Evolutionary conservation across 2,113 vertebrate genomes (phyloP), one percentile per base, ranked within the genome.

Genomic region (Notarius quadriscutis): DNA sequence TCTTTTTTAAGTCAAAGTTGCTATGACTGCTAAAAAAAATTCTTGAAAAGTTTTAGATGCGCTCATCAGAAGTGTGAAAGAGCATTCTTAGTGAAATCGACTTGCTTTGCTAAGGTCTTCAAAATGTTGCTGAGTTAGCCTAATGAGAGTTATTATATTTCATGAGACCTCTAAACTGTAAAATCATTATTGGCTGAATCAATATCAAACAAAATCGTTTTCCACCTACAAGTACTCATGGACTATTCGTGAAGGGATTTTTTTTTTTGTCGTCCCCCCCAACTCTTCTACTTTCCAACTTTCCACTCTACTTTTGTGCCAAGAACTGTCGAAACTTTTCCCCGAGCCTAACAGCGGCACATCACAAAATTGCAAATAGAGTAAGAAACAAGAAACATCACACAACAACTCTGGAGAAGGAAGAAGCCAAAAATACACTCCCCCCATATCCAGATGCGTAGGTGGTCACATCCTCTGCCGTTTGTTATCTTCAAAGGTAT

Each of bases 401-500:
- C 88, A 93, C 84, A 85, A 93, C 83, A 83, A 90, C 88, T 27
- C 62, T 89, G 86, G 89, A 87, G 71, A 90, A 91, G 89, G 90
- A 89, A 91, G 87, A 89, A 50, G 82, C 87, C 89, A 89, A 91
- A 92, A 93, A 91, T 91, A 84, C 74, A 88, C 86, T 87, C 74
- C 50, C 90, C 89, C 86, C 84, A 11, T 14, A 53, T 34, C 27
- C 7, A 78, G 80, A 87, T 84, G 67, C 22, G 63, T 86, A 89
- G 91, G 90, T 87, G 88, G 90, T 90, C 89, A 91, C 84, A 51
- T 91, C 90, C 87, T 94, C 92, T 91, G 89, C 88, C 55, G 48
- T 80, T 84, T 88, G 86, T 92, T 90, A 90, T 92, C 89, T 93
- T 93, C 91, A 94, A 75, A 93, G 88, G 82, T 87, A 86, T 81